These are phyloP conservation scores for Nymphalis urticae DNA, from an alignment of 2,888 invertebrate genomes.

Conservation along the genomic window DNA sequence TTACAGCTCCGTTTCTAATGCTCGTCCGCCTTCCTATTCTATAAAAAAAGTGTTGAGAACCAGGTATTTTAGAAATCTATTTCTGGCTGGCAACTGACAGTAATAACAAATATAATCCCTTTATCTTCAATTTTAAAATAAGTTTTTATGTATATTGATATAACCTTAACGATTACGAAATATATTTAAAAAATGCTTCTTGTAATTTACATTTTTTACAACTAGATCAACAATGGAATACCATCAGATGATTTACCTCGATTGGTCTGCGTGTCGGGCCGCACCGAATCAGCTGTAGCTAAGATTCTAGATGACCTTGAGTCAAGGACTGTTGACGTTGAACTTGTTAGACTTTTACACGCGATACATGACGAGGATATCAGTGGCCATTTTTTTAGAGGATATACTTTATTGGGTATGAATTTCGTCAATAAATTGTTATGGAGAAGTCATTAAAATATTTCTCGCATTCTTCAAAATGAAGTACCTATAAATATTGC, in stretches of 20 bases:
- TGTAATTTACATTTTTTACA: neutral
- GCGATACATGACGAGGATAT: constrained; percentile 81
- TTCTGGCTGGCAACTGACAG: neutral
- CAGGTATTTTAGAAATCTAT: too few species aligned
- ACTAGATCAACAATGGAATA: constrained; percentile 80
- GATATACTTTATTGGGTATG: constrained; percentile 83
- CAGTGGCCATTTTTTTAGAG: constrained; percentile 87
- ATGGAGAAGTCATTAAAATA: neutral
- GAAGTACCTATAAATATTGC: too few species aligned
- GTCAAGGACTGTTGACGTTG: constrained; percentile 82
- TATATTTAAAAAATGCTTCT: too few species aligned
- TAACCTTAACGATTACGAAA: too few species aligned
- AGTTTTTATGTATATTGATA: too few species aligned
- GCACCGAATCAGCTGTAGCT: constrained; percentile 89
- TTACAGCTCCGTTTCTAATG: too few species aligned
- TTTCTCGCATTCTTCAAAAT: too few species aligned
- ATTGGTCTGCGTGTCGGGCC: constrained; percentile 87
- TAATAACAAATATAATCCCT: too few species aligned
- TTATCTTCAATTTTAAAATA: too few species aligned
- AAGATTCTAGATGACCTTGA: constrained; percentile 84
- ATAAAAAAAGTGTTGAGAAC: too few species aligned
- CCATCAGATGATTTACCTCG: constrained; percentile 86
- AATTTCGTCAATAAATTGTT: neutral
- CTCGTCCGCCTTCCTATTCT: too few species aligned
- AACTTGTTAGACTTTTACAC: constrained; percentile 82